Base-by-base conservation (phyloP, 2,888 invertebrate species). In the Macroteleia sp. region DNA sequence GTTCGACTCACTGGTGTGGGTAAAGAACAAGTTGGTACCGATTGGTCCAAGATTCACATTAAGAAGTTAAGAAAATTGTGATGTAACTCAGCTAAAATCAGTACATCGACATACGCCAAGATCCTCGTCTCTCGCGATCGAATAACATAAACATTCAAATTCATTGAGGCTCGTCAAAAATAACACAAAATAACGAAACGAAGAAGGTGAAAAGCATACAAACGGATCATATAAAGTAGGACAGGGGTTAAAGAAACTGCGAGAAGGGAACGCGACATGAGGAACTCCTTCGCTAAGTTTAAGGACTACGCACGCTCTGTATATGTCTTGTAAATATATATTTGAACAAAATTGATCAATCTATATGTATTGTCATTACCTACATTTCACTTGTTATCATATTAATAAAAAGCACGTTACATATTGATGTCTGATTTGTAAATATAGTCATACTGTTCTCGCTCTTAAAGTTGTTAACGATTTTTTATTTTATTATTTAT, bases 301-400 rank as follows among this genome's bases (percentile, higher is more conserved):
- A 79, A 83, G 82, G 83, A 82, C 84, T 83, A 82, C 84, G 81
- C 82, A 84, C 82, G 86, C 87, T 87, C 88, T 90, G 90, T 90
- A 90, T 89, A 90, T 90, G 90, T 88, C 89, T 90, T 90, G 90
- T 90, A 90, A 90, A 90, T 90, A 90, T 88, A 89, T 89, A 88
- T 83, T 87, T 86, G 86, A 83, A 88, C 85, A 87, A 85, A 84
- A 74, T 75, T 77, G n/a, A 78, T 77, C 69, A 70, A 76, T 46
- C 70, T 73, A 71, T 70, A 77, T 80, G 74, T 77, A 77, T 74
- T 73, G 71, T 77, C 71, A 73, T 73, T 77, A 76, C 79, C 73
- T 77, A 79, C 73, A 79, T 77, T 74, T 80, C 78, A 78, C 74
- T 78, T 78, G 74, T 78, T 78, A 78, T 59, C 78, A 74, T 75